Evolutionary conservation across 2,888 invertebrate species (phyloP), one percentile per base, ranked within the genome.

Genomic region (Hofmannophila pseudospretella): DNA sequence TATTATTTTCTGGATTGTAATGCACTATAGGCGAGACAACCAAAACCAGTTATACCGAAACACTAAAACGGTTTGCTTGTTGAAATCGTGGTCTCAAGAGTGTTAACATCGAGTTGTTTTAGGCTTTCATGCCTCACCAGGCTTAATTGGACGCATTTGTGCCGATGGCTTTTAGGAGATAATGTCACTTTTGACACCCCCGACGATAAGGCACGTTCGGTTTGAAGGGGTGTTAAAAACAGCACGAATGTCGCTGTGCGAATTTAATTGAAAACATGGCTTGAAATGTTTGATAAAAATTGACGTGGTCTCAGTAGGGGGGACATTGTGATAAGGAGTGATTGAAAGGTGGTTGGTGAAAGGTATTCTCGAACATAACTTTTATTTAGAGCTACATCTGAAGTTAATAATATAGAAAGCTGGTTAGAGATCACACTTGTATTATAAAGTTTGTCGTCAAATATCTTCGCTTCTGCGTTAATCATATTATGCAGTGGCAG

Each of bases 121-220:
- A 52, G 23, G 31, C 35, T 26, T 39, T 32, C 12, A 36, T 19
- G 38, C 25, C 22, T 30, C 14, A 29, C 20, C 23, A 23, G 23
- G 31, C 58, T 54, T 73, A 75, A 74, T 74, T 74, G 70, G 69
- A 70, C 64, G 65, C 75, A 74, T 74, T 80, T 67, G 68, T 63
- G 58, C 62, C 63, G 66, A 74, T 71, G 66, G 64, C 56, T 70
- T 68, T 66, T 55, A 63, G 49, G 55, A 56, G 79, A 81, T 81
- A 80, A 57, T 60, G 81, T 78, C 81, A 74, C 56, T 69, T 65
- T 62, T 71, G 76, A 73, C 75, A 62, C 69, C 65, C 69, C 67
- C 72, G 67, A 63, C 67, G 82, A 82, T 82, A 81, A 76, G 66
- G 63, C 71, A 76, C 72, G 74, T 63, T 49, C 59, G 47, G 53